These are phyloP conservation scores for Nesospiza acunhae DNA, from an alignment of 2,113 vertebrate genomes.

Conservation along the genomic window DNA sequence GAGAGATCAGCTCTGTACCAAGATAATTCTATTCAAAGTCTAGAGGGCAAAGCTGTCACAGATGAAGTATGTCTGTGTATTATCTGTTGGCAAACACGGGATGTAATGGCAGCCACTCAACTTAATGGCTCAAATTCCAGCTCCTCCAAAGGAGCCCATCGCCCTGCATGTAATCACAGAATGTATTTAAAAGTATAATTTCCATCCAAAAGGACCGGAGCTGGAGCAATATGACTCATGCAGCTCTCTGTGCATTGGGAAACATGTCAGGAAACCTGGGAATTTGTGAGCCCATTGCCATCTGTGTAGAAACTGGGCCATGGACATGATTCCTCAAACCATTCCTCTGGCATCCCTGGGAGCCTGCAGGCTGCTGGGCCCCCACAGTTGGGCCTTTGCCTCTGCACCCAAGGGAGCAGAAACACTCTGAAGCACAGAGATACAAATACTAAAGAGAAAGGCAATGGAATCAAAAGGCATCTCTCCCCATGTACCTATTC, in stretches of 20 bases:
- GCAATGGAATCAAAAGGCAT: not conserved
- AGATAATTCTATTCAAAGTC: not conserved
- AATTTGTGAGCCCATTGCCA: not conserved
- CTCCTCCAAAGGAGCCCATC: slow-evolving; percentile 15
- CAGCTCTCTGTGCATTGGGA: not conserved
- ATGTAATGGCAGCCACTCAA: slow-evolving; percentile 41
- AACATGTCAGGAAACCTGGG: slow-evolving; percentile 13
- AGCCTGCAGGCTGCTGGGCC: not conserved
- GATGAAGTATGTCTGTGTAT: slow-evolving; percentile 25
- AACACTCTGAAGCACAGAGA: not conserved
- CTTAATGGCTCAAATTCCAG: slow-evolving; percentile 16
- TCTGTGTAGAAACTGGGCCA: not conserved
- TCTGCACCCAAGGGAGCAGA: not conserved
- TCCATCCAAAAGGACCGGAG: slow-evolving; percentile 30
- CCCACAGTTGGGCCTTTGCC: not conserved
- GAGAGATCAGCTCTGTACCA: not conserved
- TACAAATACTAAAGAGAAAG: not conserved
- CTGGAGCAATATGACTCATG: slow-evolving; percentile 38
- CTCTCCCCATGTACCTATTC: slow-evolving; percentile 10
- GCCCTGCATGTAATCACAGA: not conserved
- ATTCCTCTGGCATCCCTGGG: not conserved
- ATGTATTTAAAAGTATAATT: slow-evolving; percentile 59
- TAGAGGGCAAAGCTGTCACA: slow-evolving; percentile 38
- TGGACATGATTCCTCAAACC: not conserved
- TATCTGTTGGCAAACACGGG: slow-evolving; percentile 44